phyloP scores from a whole-genome alignment of 53 echinoderm and acorn worm genomes.

The Luidia sarsii region DNA sequence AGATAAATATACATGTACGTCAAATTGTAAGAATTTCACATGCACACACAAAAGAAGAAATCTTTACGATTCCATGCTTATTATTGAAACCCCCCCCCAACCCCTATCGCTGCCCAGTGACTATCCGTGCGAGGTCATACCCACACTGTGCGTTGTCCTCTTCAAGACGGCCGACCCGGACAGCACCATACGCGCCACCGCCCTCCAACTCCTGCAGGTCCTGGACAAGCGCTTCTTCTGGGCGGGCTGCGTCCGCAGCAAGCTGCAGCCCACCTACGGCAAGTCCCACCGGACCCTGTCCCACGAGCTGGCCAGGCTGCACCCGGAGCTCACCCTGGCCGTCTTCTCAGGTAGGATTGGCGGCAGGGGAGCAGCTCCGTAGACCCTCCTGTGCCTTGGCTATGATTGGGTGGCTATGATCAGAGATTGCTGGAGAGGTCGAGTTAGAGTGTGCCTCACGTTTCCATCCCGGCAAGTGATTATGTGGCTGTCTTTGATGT shows the following conservation, averaged over 20 bases:
- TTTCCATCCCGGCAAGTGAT: too few relatives aligned
- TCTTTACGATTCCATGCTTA: too few relatives aligned
- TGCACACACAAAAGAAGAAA: too few relatives aligned
- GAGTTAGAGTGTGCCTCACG: too few relatives aligned
- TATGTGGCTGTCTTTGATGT: too few relatives aligned
- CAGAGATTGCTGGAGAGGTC: too few relatives aligned
- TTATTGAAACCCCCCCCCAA: too few relatives aligned
- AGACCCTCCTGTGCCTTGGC: too few relatives aligned
- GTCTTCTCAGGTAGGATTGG: slow-evolving; percentile 82
- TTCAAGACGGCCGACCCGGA: slow-evolving; percentile 95
- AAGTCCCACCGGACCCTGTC: slow-evolving; percentile 84
- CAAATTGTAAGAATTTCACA: too few relatives aligned
- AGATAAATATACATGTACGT: too few relatives aligned
- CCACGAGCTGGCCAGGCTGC: slow-evolving; percentile 89
- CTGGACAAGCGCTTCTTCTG: slow-evolving; percentile 90
- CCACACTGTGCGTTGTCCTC: slow-evolving; percentile 84
- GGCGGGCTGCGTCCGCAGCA: slow-evolving; percentile 45
- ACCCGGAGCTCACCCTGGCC: slow-evolving; percentile 90
- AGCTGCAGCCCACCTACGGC: slow-evolving; percentile 87
- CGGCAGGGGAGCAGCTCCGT: too few relatives aligned
- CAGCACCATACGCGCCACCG: slow-evolving; percentile 70
- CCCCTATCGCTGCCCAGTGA: slow-evolving; percentile 70
- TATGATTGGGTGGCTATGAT: too few relatives aligned
- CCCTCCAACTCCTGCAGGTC: slow-evolving; percentile 89
- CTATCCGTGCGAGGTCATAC: slow-evolving; percentile 96